Conservation (phyloP, 2,113 vertebrate species). For the Coptodon bakossiorum region DNA sequence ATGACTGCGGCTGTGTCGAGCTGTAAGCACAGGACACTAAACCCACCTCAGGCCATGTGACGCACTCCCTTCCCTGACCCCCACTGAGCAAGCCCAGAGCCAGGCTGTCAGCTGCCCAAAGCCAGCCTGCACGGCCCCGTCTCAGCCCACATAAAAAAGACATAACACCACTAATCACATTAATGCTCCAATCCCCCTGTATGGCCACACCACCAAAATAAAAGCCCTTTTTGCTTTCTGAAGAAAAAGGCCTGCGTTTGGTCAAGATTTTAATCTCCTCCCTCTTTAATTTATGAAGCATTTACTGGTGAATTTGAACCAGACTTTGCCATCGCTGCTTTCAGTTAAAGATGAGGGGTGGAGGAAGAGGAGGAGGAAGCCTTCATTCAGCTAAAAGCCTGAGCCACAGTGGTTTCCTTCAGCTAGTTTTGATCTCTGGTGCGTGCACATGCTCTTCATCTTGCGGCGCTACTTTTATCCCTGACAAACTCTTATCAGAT, state of each 20-base stretch:
- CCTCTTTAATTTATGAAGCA: slow-evolving; percentile 67
- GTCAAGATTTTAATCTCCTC: slow-evolving; percentile 61
- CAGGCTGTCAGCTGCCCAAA: slow-evolving; percentile 31
- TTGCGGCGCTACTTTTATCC: slow-evolving; percentile 51
- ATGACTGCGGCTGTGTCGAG: neutral
- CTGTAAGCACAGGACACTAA: neutral
- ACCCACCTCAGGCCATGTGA: slow-evolving; percentile 9
- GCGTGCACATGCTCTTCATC: slow-evolving; percentile 48
- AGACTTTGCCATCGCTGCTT: slow-evolving; percentile 56
- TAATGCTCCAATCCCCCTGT: slow-evolving; percentile 49
- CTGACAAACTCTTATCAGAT: slow-evolving; percentile 66
- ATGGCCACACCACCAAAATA: slow-evolving; percentile 43
- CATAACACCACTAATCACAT: slow-evolving; percentile 70
- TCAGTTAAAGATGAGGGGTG: slow-evolving; percentile 54
- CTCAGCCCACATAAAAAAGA: slow-evolving; percentile 64
- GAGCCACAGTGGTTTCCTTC: slow-evolving; percentile 34
- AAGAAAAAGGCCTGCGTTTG: slow-evolving; percentile 43
- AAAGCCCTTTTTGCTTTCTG: slow-evolving; percentile 44
- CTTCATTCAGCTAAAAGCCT: slow-evolving; percentile 55
- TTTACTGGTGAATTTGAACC: slow-evolving; percentile 67
- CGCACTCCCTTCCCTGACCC: neutral
- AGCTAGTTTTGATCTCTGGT: slow-evolving; percentile 60
- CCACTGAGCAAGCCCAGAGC: slow-evolving; percentile 16
- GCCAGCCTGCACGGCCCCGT: slow-evolving; percentile 40
- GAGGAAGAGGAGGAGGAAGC: slow-evolving; percentile 47